Evolutionary conservation across 2,113 vertebrate genomes (phyloP), one percentile per base, ranked within the genome.

Genomic region (Panthera tigris): DNA sequence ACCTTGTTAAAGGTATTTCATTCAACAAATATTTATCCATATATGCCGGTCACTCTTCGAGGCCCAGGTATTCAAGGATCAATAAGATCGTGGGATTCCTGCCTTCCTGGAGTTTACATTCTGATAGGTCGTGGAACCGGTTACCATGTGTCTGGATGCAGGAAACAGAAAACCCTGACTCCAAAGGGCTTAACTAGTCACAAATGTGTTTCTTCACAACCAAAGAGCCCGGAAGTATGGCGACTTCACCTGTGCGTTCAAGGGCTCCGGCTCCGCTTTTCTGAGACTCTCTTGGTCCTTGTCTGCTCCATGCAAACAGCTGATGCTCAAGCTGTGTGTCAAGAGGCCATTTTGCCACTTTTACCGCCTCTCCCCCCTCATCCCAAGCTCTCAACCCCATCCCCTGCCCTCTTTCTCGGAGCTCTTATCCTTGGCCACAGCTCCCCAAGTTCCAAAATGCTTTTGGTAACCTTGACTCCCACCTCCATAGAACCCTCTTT

Each of bases 161-260:
- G 39, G 33, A 68, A 81, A 68, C 2, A 82, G 65, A 82, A 95
- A 84, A 31, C 4, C 16, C 18, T 25, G 4, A 45, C 11, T 73
- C 21, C 39, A 14, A 21, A 68, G 27, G 61, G 12, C 33, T 88
- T 12, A 23, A 48, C 50, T 3, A 21, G 33, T 65, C 55, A 23
- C 50, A 41, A 31, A n/a, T 5, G 23, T 50, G n/a, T 71, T 76
- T 69, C 25, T 82, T 66, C 66, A 86, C 19, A n/a, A 48, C 31
- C 2, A 2, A 36, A 25, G 76, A 31, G 16, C 33, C 45, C 12
- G 71, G 39, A 93, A 57, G 39, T 8, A 61, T 3, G 10, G 25
- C 0, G 1, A 69, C 41, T 63, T n/a, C 12, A 14, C 12, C 19
- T 41, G 2, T 48, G 7, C 21, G 0, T 25, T 61, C 15, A 19